Evolutionary conservation across 2,113 vertebrate genomes (phyloP).

Genomic region (Hemicordylus capensis): DNA sequence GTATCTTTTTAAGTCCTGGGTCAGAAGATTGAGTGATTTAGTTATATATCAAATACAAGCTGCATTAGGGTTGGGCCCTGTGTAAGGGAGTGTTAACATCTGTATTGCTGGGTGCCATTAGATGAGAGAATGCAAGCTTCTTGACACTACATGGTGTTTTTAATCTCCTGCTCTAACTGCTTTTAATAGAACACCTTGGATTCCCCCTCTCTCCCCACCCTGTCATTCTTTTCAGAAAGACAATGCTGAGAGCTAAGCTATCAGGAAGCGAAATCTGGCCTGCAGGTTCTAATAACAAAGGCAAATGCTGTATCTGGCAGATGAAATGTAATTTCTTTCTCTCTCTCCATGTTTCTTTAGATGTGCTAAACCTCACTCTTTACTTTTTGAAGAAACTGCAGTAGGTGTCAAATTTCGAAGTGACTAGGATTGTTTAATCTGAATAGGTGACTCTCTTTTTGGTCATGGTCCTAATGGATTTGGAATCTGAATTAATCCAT

Average conservation of each 20-base stretch:
- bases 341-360: neutral
- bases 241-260: neutral
- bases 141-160: neutral
- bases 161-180: neutral
- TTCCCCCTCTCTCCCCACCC: neutral
- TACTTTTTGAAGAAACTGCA: neutral
- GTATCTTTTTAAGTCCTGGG: neutral
- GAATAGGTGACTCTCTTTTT: neutral
- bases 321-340: neutral
- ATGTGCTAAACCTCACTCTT: neutral
- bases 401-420: neutral
- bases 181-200: neutral
- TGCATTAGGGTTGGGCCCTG: neutral
- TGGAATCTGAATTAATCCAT: neutral
- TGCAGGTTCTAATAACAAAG: neutral
- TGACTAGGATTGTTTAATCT: neutral
- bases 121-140: neutral
- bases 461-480: neutral
- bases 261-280: neutral
- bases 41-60: neutral
- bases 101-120: neutral
- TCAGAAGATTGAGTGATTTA: neutral
- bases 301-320: neutral
- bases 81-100: neutral
- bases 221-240: neutral